Percentiles rank a stretch among this genome's conserved stretches.
Conservation (phyloP, 2,888 invertebrate species). For the Eupithecia pulchellata region DNA sequence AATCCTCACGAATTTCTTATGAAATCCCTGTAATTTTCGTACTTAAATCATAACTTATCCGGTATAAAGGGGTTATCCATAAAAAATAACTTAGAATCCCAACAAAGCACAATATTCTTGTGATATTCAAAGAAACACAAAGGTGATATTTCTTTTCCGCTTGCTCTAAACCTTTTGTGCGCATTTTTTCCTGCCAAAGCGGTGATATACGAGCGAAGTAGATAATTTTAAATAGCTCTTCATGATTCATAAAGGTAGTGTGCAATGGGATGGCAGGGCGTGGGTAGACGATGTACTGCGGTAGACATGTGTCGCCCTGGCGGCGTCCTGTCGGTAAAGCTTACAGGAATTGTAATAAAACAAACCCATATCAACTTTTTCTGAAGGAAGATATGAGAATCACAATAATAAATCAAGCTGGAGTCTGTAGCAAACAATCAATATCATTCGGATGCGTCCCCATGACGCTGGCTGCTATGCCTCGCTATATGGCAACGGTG, state of each 20-base stretch:
- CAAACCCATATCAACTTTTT: not conserved
- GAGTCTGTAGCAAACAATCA: too few relatives aligned
- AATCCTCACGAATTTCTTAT: not conserved
- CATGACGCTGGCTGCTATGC: too few relatives aligned
- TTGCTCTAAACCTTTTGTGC: slow-evolving; percentile 11
- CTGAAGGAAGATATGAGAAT: not conserved
- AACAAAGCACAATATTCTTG: slow-evolving; percentile 10
- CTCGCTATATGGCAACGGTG: too few relatives aligned
- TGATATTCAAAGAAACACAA: slow-evolving; percentile 8
- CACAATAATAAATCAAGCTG: not conserved
- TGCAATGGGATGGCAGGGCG: slow-evolving; percentile 57
- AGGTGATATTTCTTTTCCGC: slow-evolving; percentile 8
- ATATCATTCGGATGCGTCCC: too few relatives aligned
- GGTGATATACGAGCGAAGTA: slow-evolving; percentile 5
- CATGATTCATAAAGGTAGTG: slow-evolving; percentile 61
- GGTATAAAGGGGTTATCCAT: not conserved
- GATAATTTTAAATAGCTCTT: slow-evolving; percentile 16
- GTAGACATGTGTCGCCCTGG: not conserved
- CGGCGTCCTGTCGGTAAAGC: not conserved
- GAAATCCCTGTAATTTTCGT: not conserved
- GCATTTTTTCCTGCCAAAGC: slow-evolving; percentile 18
- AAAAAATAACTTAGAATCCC: not conserved
- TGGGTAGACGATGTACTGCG: slow-evolving; percentile 48
- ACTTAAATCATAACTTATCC: not conserved
- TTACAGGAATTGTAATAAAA: not conserved